These are phyloP conservation scores for Cladopsammia gracilis DNA, from an alignment of 64 coral and sea anemone genomes.

Conservation along the genomic window DNA sequence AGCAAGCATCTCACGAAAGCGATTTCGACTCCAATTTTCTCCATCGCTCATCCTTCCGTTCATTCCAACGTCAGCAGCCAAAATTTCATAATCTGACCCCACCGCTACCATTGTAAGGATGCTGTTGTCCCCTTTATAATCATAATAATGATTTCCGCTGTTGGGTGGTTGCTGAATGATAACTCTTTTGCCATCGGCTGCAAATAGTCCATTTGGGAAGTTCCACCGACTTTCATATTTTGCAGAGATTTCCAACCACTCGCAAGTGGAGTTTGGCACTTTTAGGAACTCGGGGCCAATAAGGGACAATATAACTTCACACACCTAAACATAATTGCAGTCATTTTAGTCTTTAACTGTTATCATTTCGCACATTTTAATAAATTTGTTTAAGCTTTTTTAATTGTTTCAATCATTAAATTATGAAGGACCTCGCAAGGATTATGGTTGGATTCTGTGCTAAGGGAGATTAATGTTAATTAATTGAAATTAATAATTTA, in stretches of 20 bases:
- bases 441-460: slow-evolving; percentile 2
- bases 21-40: slow-evolving; percentile 57
- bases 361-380: slow-evolving; percentile 4
- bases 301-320: slow-evolving; percentile 1
- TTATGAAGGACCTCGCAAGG: not conserved
- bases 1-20: slow-evolving; percentile 24
- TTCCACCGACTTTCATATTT: slow-evolving; percentile 38
- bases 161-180: slow-evolving; percentile 25
- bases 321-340: slow-evolving; percentile 12
- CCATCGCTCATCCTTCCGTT: slow-evolving; percentile 66
- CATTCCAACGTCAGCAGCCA: slow-evolving; percentile 57
- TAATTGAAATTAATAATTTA: not conserved
- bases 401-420: slow-evolving; percentile 6
- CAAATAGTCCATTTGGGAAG: slow-evolving; percentile 47
- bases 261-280: not conserved
- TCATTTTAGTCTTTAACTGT: not conserved
- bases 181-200: slow-evolving; percentile 51
- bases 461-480: not conserved
- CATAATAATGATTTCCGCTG: slow-evolving; percentile 4
- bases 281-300: slow-evolving; percentile 14
- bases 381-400: slow-evolving; percentile 6
- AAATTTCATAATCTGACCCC: slow-evolving; percentile 44
- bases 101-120: slow-evolving; percentile 43
- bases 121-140: slow-evolving; percentile 18
- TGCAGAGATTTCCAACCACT: slow-evolving; percentile 13